Base-by-base conservation (phyloP, 2,797 vertebrate genomes). In the Steatocranus sp. region DNA sequence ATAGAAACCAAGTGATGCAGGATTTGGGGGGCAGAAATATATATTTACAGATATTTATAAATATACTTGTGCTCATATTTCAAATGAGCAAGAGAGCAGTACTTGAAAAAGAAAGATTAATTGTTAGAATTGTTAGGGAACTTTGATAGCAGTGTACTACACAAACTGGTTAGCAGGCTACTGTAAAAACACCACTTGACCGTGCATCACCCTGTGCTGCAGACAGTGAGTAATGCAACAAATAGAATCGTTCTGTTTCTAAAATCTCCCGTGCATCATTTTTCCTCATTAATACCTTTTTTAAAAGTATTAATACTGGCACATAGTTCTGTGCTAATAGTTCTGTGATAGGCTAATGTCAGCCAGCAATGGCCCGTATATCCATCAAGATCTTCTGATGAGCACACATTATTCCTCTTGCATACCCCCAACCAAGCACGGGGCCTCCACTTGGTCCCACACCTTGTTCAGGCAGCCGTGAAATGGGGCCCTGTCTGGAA, bases 401-500 rank as follows among this genome's bases (percentile, higher is more conserved):
- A 76, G 85, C 87, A 89, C 86, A 89, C 86, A 87, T 89, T 90
- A 86, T 87, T 92, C 87, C 78, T 92, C 82, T 86, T 54, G 80
- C 80, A 75, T 83, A 68, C 74, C 78, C 81, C 82, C 41, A 58
- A 51, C 76, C 83, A 83, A 82, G 63, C 53, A 9, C 63, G 85
- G 88, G 88, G 91, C 88, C 90, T 84, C 70, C 25, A 51, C 82
- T 88, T 41, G 78, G 91, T 91, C 89, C 88, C 83, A 93, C 93
- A 94, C 91, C 90, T 93, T 90, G 77, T 90, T 90, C 81, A 87
- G 85, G 91, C 88, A 89, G 86, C 88, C 85, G 61, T 94, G 92
- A 93, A 94, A 93, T 92, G 92, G 90, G 93, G 91, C 91, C 89
- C 90, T 81, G 86, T 92, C 90, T 89, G 88, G 89, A 91, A 93